Base-by-base conservation (phyloP, 2,888 invertebrate genomes). In the Coleophora deauratella region DNA sequence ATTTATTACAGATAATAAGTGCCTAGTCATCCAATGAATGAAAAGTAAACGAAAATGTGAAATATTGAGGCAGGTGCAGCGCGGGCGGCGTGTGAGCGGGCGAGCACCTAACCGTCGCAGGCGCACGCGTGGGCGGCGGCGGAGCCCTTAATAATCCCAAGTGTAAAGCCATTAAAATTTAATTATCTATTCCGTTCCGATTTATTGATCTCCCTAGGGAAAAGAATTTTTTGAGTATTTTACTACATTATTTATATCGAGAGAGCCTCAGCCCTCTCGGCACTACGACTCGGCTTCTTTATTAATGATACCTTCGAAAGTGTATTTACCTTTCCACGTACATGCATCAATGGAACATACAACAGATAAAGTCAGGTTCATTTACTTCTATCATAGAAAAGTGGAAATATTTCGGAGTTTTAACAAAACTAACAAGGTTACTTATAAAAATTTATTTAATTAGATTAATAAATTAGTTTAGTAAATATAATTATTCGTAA, bases 131-230 rank as follows among this genome's bases (percentile, higher is more conserved):
- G 21, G 21, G 21, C 3, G 21, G 21, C 21, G 21, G 21, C 21
- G 21, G 21, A 6, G 60, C 52, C 59, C 67, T 73, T 72, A 73
- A 74, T 72, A 66, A 61, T 55, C 54, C 57, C 43, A 59, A 59
- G 62, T 66, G 66, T 66, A 65, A 63, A 64, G 56, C 71, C 57
- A 73, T 73, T 73, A 72, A 72, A 72, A 66, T 71, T 68, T 76
- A 77, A 75, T 73, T 70, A 70, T 66, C 61, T 59, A 55, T 66
- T 66, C 54, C 63, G 58, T 61, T 68, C 53, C 59, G 58, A 72
- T 76, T 76, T 74, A 77, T 77, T 74, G 68, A 71, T 72, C 73
- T 63, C 64, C 59, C 58, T 54, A 55, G 59, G 60, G 61, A 63
- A 64, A 52, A 51, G 53, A 57, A 55, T 59, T 54, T n/a, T 54